Evolutionary conservation across 2,113 vertebrate species (phyloP).

Genomic region (Amphiprion percula): DNA sequence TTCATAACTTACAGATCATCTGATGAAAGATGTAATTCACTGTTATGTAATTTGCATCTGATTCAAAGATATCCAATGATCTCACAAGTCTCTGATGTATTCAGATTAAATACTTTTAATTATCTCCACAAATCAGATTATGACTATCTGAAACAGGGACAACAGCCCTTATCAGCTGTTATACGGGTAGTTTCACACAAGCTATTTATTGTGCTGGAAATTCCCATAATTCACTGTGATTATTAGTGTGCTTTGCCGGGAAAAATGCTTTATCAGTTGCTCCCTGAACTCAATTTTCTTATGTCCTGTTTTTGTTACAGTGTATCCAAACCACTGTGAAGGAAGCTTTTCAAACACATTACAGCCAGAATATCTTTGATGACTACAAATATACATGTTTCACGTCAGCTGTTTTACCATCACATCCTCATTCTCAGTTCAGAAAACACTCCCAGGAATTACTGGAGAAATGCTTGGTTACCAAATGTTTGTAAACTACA

Average conservation of each 20-base stretch:
- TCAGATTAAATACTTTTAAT: conserved; percentile 17
- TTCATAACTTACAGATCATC: conserved; percentile 17
- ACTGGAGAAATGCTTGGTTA: not conserved
- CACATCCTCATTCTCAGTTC: not conserved
- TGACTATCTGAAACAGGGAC: conserved; percentile 32
- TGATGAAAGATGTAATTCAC: conserved; percentile 24
- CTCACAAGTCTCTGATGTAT: conserved; percentile 24
- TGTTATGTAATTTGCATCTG: not conserved
- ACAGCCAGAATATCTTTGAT: not conserved
- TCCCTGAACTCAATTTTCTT: conserved; percentile 1
- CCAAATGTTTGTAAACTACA: not conserved
- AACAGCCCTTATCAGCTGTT: conserved; percentile 30
- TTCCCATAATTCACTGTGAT: conserved; percentile 40
- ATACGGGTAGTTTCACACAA: conserved; percentile 20
- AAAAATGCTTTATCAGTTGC: conserved; percentile 24
- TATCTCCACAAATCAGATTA: conserved; percentile 12
- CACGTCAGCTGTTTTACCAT: not conserved
- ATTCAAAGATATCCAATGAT: not conserved
- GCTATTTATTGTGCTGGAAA: conserved; percentile 32
- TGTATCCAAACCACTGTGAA: conserved; percentile 17
- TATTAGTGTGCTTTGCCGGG: conserved; percentile 10
- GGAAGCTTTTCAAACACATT: conserved; percentile 5
- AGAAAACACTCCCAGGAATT: not conserved
- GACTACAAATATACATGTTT: not conserved
- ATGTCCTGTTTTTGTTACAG: not conserved